A percentile compares a stretch with the other conserved stretches of the same genome.
These are phyloP conservation scores for Cyprichromis sp. DNA, from an alignment of 2,113 vertebrate species.

Conservation along the genomic window DNA sequence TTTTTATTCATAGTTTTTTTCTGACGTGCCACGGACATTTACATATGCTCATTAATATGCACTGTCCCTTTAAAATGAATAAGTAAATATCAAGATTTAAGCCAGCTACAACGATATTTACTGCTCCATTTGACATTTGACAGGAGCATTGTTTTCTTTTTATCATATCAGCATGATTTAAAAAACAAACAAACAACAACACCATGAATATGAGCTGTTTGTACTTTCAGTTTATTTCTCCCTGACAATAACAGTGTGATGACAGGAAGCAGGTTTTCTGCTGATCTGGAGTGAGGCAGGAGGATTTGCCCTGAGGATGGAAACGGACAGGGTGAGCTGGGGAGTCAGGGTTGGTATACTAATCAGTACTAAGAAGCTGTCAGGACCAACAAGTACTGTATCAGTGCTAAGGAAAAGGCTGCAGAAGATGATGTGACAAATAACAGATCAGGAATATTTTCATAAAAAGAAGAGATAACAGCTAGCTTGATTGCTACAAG, in stretches of 20 bases:
- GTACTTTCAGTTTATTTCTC: background rate
- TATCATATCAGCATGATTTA: background rate
- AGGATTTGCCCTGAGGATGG: background rate
- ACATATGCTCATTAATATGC: background rate
- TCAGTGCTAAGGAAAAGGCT: background rate
- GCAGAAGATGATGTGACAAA: slow-evolving; percentile 17
- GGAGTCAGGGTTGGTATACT: background rate
- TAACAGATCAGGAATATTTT: background rate
- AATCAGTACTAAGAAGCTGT: slow-evolving; percentile 43
- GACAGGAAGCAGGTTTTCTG: slow-evolving; percentile 43
- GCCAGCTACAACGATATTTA: background rate
- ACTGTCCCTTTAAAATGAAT: background rate
- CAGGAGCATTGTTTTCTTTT: background rate
- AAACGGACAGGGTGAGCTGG: background rate
- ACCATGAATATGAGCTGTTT: background rate
- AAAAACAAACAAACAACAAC: background rate
- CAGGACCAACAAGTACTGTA: slow-evolving; percentile 24
- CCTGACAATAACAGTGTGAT: slow-evolving; percentile 14
- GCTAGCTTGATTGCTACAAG: background rate
- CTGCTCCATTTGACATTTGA: background rate
- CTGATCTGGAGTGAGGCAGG: slow-evolving; percentile 11
- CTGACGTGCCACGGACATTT: background rate
- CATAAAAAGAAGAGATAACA: background rate
- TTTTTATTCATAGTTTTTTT: background rate
- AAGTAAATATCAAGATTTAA: background rate